These are phyloP conservation scores for Galagoides demidoff DNA, from an alignment of 2,797 vertebrate genomes.

Conservation along the genomic window DNA sequence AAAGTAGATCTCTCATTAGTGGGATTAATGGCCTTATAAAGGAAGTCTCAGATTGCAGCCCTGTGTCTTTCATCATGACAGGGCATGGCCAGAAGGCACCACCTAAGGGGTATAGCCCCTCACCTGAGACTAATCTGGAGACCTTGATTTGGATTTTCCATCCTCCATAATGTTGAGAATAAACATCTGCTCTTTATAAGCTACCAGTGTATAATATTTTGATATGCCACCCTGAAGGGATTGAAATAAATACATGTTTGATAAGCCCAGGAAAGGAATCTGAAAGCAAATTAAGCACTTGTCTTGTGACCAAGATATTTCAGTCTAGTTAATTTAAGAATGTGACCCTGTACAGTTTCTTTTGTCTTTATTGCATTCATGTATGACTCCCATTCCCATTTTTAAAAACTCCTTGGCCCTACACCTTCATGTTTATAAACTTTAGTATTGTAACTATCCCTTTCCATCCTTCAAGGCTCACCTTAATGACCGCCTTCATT, in stretches of 20 bases:
- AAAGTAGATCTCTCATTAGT: fast-evolving
- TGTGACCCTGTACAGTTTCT: not conserved
- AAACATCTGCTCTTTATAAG: not conserved
- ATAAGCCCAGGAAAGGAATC: not conserved
- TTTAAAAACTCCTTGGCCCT: not conserved
- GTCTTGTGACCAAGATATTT: not conserved
- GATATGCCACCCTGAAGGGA: not conserved
- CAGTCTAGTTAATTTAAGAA: not conserved
- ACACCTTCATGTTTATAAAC: not conserved
- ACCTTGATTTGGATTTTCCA: not conserved
- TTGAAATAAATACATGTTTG: not conserved
- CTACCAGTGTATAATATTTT: not conserved
- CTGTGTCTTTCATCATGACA: not conserved
- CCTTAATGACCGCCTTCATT: not conserved
- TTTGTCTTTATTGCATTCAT: not conserved
- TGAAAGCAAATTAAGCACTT: not conserved
- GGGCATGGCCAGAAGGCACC: not conserved
- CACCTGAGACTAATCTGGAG: not conserved
- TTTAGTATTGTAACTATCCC: not conserved
- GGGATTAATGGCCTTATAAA: not conserved
- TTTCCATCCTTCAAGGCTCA: not conserved
- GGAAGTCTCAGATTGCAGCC: not conserved
- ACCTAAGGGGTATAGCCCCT: not conserved
- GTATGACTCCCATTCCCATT: not conserved
- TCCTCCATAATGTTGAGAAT: not conserved